Evolutionary conservation across 2,113 vertebrate species (phyloP).

Genomic region (Acanthochromis polyacanthus): DNA sequence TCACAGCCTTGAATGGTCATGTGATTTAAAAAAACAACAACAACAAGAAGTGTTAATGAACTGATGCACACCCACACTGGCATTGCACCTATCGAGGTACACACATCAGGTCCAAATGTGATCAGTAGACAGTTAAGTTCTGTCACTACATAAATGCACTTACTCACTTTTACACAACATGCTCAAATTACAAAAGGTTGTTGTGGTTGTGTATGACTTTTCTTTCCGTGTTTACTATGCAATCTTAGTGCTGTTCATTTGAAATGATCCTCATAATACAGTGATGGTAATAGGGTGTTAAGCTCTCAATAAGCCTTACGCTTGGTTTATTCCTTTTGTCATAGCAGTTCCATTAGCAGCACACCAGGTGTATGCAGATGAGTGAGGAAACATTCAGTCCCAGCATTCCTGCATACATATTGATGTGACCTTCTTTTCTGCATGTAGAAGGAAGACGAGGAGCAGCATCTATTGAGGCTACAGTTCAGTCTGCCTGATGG

Average conservation of each 20-base stretch:
- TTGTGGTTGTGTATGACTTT: not conserved
- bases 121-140: not conserved
- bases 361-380: not conserved
- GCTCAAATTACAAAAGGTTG: not conserved
- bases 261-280: not conserved
- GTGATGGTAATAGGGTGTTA: not conserved
- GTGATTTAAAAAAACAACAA: too few relatives aligned
- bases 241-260: not conserved
- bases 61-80: too few relatives aligned
- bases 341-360: not conserved
- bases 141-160: not conserved
- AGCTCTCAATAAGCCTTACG: not conserved
- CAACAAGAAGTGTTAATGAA: too few relatives aligned
- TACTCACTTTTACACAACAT: too few relatives aligned
- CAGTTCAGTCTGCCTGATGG: constrained; percentile 28
- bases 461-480: constrained; percentile 12
- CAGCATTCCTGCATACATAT: constrained; percentile 22
- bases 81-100: too few relatives aligned
- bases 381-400: constrained; percentile 5
- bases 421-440: constrained; percentile 38
- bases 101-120: not conserved
- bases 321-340: not conserved
- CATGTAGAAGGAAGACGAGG: not conserved
- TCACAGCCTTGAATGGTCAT: too few relatives aligned
- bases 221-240: not conserved